Conservation (phyloP, 2,113 vertebrate species). For the Lichenostomus cassidix region DNA sequence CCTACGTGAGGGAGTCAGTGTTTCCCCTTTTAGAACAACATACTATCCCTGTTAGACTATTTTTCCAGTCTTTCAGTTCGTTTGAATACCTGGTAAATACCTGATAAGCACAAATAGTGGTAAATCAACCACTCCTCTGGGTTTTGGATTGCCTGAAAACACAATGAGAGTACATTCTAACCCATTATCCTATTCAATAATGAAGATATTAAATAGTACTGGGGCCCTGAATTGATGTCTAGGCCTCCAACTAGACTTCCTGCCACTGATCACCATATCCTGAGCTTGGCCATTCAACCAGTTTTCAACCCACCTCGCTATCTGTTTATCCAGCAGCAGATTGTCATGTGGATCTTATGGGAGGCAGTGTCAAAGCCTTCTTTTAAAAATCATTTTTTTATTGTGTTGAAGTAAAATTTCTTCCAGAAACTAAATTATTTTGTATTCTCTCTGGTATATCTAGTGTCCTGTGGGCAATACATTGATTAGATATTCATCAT, state of each 20-base stretch:
- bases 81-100: too few species aligned
- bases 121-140: background rate
- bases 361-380: background rate
- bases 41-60: background rate
- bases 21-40: background rate
- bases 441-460: background rate
- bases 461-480: background rate
- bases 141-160: background rate
- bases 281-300: background rate
- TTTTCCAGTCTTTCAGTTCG: background rate
- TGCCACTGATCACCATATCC: background rate
- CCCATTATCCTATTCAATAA: background rate
- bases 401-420: background rate
- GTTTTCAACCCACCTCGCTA: background rate
- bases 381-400: background rate
- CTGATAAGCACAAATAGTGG: background rate
- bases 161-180: background rate
- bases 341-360: background rate
- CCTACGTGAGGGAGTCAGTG: background rate
- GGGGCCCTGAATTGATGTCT: background rate
- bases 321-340: background rate
- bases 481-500: constrained; percentile 18
- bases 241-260: fast-evolving
- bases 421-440: background rate
- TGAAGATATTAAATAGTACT: background rate